Base-by-base conservation (phyloP, 2,888 invertebrate genomes). In the Coenonympha arcania region DNA sequence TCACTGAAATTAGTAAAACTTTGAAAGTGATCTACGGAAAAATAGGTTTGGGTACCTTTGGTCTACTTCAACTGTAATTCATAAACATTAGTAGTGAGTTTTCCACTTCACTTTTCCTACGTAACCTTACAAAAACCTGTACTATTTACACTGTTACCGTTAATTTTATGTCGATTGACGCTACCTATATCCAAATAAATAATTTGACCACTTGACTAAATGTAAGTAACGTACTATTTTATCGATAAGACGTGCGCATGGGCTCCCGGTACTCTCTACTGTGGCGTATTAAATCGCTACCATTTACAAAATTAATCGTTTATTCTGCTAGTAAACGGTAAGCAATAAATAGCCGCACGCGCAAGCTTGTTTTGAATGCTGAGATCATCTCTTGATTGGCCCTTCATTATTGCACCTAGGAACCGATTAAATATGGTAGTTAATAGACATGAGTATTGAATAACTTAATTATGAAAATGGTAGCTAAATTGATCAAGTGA, bases 241-340 rank as follows among this genome's bases (percentile, higher is more conserved):
- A 68, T 72, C 61, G 44, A 53, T 50, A 49, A 56, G 63, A 67
- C 70, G 62, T 70, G 66, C 63, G 61, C 62, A 63, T 63, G 64
- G 63, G 62, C 65, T 66, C 66, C 69, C 59, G 63, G 64, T 66
- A 63, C 64, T 62, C 58, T 43, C 20, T 33, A 43, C 15, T 22
- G 20, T 22, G 60, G 51, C 52, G 63, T 73, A 71, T 71, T 73
- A 79, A 81, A 80, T 81, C 62, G 78, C 76, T 72, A 74, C 74
- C 69, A 78, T 79, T 80, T 75, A 68, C 69, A 73, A 73, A 76
- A 79, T 79, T 79, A 79, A 82, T 81, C 70, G 78, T 68, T 73
- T 71, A 76, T 77, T 79, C 78, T 76, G 74, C 74, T 64, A 62
- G 63, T 65, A 68, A 75, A 74, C 64, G 65, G 68, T 66, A 52